Base-by-base conservation (phyloP, 2,113 vertebrate genomes). In the Corapipo altera region DNA sequence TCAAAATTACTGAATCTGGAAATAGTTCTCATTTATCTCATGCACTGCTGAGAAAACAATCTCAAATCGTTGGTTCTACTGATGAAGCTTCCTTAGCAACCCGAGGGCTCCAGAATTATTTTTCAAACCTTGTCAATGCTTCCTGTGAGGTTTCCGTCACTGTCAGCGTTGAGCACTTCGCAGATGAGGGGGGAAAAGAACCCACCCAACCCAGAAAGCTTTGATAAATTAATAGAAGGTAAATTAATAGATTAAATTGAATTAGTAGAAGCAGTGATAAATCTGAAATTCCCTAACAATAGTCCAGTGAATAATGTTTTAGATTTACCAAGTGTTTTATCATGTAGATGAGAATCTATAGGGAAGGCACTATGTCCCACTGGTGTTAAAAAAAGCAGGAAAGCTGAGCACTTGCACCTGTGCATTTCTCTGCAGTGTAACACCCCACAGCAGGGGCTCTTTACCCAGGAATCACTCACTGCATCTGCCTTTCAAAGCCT, bases 31-130 rank as follows among this genome's bases (percentile, higher is more conserved):
- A 95, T 97, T 96, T 95, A 96, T 97, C 96, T 97, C 95, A 72
- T 89, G 94, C 77, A 39, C 94, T 72, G 93, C 95, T 96, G 93
- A 93, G 94, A 95, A 97, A 97, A 96, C 96, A 96, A 95, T 95
- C 91, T 96, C 76, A 89, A 91, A 81, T 78, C 58, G 17, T 81
- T 93, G 95, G 83, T 95, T 91, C 93, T 89, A 64, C 93, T 96
- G 95, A 96, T 97, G 96, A 97, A 96, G 95, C 93, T 97, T 96
- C 96, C 96, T 95, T 97, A 97, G 94, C 94, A 96, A 95, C 95
- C 85, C 86, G 27, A 85, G 73, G 76, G 93, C 80, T 95, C 95
- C 93, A 87, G 93, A 97, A 96, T 93, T 96, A 97, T 96, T 97
- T 96, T 96, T 96, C 95, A 96, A 82, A 24, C 94, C 80, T 43